Evolutionary conservation across 2,113 vertebrate genomes (phyloP), one percentile per base, ranked within the genome.

Genomic region (Aythya baeri): DNA sequence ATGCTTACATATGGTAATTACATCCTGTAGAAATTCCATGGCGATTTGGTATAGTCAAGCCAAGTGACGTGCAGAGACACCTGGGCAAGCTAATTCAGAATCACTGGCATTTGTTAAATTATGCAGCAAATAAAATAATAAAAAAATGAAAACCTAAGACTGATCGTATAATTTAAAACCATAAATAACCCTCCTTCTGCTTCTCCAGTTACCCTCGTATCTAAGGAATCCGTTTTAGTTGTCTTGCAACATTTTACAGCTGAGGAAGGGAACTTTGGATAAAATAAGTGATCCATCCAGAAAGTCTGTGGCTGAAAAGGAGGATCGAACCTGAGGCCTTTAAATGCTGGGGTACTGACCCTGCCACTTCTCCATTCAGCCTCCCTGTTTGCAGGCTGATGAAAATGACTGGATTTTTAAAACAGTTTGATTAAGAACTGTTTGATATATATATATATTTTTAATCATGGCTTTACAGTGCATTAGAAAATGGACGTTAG

Each of bases 331-430:
- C 32, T 34, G 63, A 67, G 17, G 38, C 27, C 59, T 81, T 66
- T 71, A 43, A 87, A 62, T 66, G 31, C 8, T 29, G 65, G 46
- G 26, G 52, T 92, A 29, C 29, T 84, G 61, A 63, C 32, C 15
- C 41, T 72, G 25, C 32, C 20, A 17, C 7, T 9, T 63, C 15
- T 72, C 57, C 11, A 31, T 44, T 31, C 57, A 81, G 49, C n/a
- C 50, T 66, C 57, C 23, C 18, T 18, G 7, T 54, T 79, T 38
- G 11, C 27, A 65, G 66, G 8, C 44, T 57, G 38, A 74, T 50
- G 44, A 84, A 84, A 94, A 72, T 27, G 14, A 12, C n/a, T 77
- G n/a, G 25, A 71, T 91, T 92, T 91, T 43, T 59, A 79, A 72
- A 63, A 11, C 11, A 68, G 29, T 67, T 71, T 71, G 46, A 44